Percentiles rank a stretch among this genome's conserved stretches.
phyloP scores from a whole-genome alignment of 1,140 invertebrate species.

The Polypedilum vanderplanki region DNA sequence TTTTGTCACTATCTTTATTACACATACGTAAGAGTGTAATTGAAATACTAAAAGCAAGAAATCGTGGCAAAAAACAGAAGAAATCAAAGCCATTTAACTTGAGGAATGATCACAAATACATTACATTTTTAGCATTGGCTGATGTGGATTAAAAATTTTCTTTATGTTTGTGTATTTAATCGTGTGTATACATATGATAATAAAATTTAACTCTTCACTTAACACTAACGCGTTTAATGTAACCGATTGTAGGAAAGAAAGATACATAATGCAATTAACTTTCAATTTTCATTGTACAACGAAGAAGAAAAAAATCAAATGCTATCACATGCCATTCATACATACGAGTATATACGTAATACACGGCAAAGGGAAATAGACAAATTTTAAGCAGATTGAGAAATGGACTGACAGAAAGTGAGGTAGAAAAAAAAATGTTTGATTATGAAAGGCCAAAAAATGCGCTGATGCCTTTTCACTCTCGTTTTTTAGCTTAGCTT shows the following conservation, averaged over 20 bases:
- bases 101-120: slow-evolving; percentile 12
- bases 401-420: not conserved
- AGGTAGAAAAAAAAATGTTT: not conserved
- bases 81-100: not conserved
- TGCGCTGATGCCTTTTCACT: not conserved
- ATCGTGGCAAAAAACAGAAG: not conserved
- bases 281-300: slow-evolving; percentile 20
- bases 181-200: not conserved
- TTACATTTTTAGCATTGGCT: not conserved
- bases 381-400: not conserved
- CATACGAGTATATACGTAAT: not conserved
- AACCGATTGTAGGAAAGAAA: not conserved
- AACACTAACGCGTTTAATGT: not conserved
- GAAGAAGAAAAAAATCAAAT: not conserved
- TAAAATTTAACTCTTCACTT: no score
- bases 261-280: slow-evolving; percentile 27
- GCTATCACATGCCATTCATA: not conserved
- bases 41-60: no score
- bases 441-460: slow-evolving; percentile 9
- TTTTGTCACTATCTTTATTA: not conserved
- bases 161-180: not conserved
- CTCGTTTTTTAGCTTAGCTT: not conserved
- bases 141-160: not conserved
- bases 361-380: no score
- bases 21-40: no score